Percentiles rank a stretch among this genome's conserved stretches.
Evolutionary conservation across 2,113 vertebrate species (phyloP).

Genomic region (Octodon degus): DNA sequence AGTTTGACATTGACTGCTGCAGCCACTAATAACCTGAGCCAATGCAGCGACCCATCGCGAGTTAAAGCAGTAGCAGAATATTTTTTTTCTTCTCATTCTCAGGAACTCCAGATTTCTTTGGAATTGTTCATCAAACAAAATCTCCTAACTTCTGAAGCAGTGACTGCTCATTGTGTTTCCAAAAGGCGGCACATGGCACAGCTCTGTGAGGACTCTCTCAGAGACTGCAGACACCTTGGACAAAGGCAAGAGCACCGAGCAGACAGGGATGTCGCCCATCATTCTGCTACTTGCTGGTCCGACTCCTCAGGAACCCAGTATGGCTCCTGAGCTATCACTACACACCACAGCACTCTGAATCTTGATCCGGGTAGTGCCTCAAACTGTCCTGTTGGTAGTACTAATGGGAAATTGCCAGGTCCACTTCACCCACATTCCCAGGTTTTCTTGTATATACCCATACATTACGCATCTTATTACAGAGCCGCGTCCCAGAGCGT

Average conservation of each 20-base stretch:
- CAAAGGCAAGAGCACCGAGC: not conserved
- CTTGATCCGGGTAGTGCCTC: not conserved
- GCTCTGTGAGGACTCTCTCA: not conserved
- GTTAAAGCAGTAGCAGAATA: not conserved
- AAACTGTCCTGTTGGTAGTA: not conserved
- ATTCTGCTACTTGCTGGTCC: not conserved
- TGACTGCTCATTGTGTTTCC: not conserved
- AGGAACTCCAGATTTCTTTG: not conserved
- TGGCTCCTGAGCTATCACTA: not conserved
- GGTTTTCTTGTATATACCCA: not conserved
- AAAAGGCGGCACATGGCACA: fast-evolving
- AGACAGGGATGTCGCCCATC: too few species aligned
- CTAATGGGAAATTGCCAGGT: not conserved
- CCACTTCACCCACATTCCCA: not conserved
- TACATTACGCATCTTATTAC: not conserved
- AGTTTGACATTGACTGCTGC: not conserved
- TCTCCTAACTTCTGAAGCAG: not conserved
- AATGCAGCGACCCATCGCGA: not conserved
- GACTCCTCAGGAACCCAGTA: not conserved
- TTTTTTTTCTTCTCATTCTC: too few species aligned
- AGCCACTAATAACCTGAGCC: not conserved
- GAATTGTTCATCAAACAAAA: not conserved
- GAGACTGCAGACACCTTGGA: not conserved
- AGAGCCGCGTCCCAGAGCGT: not conserved
- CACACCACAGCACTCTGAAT: not conserved